Base-by-base conservation (phyloP, 2,888 invertebrate genomes). In the Dastarcus helophoroides region DNA sequence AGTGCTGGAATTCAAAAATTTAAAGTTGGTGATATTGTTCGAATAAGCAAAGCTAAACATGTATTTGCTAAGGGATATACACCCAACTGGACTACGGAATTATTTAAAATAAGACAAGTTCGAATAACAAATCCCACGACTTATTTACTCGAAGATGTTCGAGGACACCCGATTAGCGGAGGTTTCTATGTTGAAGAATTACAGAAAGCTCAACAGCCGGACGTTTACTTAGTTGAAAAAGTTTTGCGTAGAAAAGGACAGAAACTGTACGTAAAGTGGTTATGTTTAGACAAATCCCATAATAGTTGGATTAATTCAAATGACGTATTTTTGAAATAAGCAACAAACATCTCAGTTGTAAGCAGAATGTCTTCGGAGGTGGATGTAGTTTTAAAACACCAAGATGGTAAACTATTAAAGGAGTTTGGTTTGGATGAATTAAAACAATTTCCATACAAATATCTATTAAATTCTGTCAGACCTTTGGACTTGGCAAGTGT, bases 41-140 rank as follows among this genome's bases (percentile, higher is more conserved):
- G 53, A 7, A 43, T 56, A n/a, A 46, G 43, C 29, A 52, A 51
- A 36, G 32, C 38, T 12, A 51, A 50, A 37, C 29, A 33, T 8
- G 21, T 47, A 6, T 54, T 55, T 38, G 46, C 44, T 7, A 56
- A 56, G 43, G 50, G 49, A 3, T 58, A 53, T 28, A 47, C 44
- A 3, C 49, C 51, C 0, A 51, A 51, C 26, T 57, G 53, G 51
- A 38, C 50, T 2, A 50, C 47, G 1, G 55, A 57, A 35, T 36
- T 57, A 21, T 58, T 56, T 32, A 47, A 35, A 19, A 40, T 57
- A 11, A 24, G 3, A n/a, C 39, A 46, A 42, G 42, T 53, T 3
- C 27, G 46, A 17, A 36, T 38, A 14, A 51, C 51, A n/a, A 44
- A 43, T 38, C 53, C 53, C 7, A 35, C 39, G 2, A 53, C 50